Base-by-base conservation (phyloP, 2,888 invertebrate genomes). In the Idaea biselata region DNA sequence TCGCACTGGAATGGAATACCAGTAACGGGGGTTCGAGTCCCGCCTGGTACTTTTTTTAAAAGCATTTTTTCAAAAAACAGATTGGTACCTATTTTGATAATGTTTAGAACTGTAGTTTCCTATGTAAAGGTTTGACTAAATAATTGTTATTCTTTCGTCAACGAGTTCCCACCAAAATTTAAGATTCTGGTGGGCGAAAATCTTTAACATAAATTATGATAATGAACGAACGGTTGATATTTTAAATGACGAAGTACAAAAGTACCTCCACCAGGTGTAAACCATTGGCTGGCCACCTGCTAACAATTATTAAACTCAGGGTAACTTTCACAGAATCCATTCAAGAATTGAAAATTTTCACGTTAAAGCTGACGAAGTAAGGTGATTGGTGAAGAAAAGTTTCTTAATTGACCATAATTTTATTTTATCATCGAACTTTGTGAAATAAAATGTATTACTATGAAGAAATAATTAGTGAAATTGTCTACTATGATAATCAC, bases 191-290 rank as follows among this genome's bases (percentile, higher is more conserved):
- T 44, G 2, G 11, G 44, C 44, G 11, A 44, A 11, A 0, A 44
- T 44, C 11, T 44, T 44, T 44, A 44, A 44, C 14, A 14, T 5
- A 44, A 44, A 44, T 44, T 44, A 44, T 44, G 11, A 44, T 8
- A 44, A 44, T 44, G 44, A 44, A 44, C 14, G 44, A 25, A 44
- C 44, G 44, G 44, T 44, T 44, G 44, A 44, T 44, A 44, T 44
- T 44, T 5, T 14, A 25, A 44, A 44, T 44, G 44, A 44, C 44
- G 44, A 44, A 44, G 44, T 44, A 44, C 44, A 8, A 14, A 44
- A 44, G 44, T 44, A 44, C 44, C 78, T 72, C 67, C 71, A 73
- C 75, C 78, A 76, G 70, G 76, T 80, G 82, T 74, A 66, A 68
- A 69, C 68, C 71, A 68, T 73, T 75, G 79, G 76, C 59, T 58